Conservation (phyloP, 23 tunicate genomes). For the Ciona savignyi region DNA sequence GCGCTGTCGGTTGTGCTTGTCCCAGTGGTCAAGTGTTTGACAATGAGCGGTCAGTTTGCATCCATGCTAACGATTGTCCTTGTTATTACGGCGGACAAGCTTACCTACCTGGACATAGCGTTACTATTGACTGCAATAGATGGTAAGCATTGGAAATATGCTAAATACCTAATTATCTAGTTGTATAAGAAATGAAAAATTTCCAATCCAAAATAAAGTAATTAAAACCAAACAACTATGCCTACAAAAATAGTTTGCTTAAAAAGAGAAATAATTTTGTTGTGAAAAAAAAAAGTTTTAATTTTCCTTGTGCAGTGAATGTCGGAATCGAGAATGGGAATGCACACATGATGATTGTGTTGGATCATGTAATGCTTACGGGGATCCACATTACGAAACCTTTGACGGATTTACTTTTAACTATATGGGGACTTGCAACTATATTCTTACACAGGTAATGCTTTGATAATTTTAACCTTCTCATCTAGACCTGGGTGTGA, state of each 20-base stretch:
- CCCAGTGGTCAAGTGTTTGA: slow-evolving; percentile 33
- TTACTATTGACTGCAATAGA: slow-evolving; percentile 40
- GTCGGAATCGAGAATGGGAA: slow-evolving; percentile 39
- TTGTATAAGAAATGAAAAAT: not conserved
- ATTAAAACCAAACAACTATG: no score
- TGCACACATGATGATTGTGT: slow-evolving; percentile 36
- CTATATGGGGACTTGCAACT: slow-evolving; percentile 50
- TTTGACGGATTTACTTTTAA: slow-evolving; percentile 51
- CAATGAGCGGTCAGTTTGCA: slow-evolving; percentile 27
- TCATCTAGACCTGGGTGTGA: no score
- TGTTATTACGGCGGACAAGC: slow-evolving; percentile 43
- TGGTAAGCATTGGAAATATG: slow-evolving; percentile 20
- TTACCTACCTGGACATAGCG: slow-evolving; percentile 28
- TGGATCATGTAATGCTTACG: slow-evolving; percentile 54
- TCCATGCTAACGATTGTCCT: slow-evolving; percentile 34
- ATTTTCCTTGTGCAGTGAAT: slow-evolving; percentile 19
- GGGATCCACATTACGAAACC: slow-evolving; percentile 57
- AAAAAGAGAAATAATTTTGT: no score
- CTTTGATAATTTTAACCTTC: no score
- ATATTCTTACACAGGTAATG: slow-evolving; percentile 50
- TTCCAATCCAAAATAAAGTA: no score
- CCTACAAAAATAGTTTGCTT: no score
- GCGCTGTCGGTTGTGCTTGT: slow-evolving; percentile 56
- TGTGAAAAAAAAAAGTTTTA: no score
- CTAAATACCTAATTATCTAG: not conserved